Percentiles rank a stretch among this genome's conserved stretches.
These are phyloP conservation scores for Andrena dorsata DNA, from an alignment of 2,888 invertebrate genomes.

Conservation along the genomic window DNA sequence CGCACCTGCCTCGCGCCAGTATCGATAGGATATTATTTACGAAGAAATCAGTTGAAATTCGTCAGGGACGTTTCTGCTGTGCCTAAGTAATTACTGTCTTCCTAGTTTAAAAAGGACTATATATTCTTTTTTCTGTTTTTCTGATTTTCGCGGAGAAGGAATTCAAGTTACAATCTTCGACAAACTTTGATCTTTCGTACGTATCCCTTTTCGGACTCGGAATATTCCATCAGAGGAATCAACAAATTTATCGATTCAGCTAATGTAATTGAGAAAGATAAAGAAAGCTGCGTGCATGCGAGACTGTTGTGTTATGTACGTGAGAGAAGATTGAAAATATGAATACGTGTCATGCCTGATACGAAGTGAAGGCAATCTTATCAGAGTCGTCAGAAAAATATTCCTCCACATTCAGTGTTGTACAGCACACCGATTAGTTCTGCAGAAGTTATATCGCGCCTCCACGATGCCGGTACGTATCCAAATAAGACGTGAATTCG, in stretches of 20 bases:
- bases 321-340: background rate
- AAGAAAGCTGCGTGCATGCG: background rate
- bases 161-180: too few species aligned
- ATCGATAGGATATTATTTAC: too few species aligned
- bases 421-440: slow-evolving; percentile 12
- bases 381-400: slow-evolving; percentile 36
- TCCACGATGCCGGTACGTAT: slow-evolving; percentile 52
- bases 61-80: too few species aligned
- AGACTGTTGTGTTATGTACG: background rate
- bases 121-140: too few species aligned
- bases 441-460: background rate
- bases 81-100: too few species aligned
- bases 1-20: too few species aligned
- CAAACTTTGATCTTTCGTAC: background rate
- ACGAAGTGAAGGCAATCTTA: slow-evolving; percentile 39
- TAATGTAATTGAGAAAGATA: background rate
- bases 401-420: background rate
- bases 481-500: background rate
- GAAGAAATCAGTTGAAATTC: too few species aligned
- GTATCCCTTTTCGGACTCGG: background rate
- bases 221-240: background rate
- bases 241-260: background rate
- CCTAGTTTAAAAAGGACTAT: too few species aligned
- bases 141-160: too few species aligned
- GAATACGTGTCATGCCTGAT: slow-evolving; percentile 29